Evolutionary conservation across 2,113 vertebrate genomes (phyloP), one percentile per base, ranked within the genome.

Genomic region (Campylomormyrus numenius): DNA sequence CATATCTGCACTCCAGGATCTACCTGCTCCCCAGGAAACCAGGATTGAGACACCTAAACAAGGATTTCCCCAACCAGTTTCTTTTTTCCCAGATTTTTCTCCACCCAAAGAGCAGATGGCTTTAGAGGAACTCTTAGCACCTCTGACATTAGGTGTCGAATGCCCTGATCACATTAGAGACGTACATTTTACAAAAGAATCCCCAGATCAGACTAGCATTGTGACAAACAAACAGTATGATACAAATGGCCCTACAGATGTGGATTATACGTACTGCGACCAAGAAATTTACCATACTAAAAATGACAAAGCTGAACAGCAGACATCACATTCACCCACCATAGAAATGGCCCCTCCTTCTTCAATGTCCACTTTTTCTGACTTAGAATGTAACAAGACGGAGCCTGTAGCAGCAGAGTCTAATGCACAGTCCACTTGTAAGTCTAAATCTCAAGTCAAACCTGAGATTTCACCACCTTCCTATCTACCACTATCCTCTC

Each of bases 161-260:
- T 98, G 97, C 2, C 97, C 98, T 49, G 97, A 98, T 91, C 97
- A 98, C 88, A 99, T 98, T 74, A 96, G 98, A 92, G 96, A 97
- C 17, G 95, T 97, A 93, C 97, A 98, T 91, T 98, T 99, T 0
- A 98, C 97, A 45, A 97, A 97, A 88, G 97, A 99, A 86, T 99
- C 98, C 89, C 97, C 98, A 92, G 97, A 99, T 35, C 97, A 97
- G 83, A 96, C 95, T 80, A 92, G 94, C n/a, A 10, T 92, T 89
- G 95, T 95, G 90, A 91, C 93, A 3, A 27, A 92, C 88, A 95
- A 96, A 35, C 96, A 95, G 91, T 96, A 97, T 91, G 96, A 97
- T 35, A 97, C 98, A 94, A 98, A 99, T 52, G 98, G 98, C 62
- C 98, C 97, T 0, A 99, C 97, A 0, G 98, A 99, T 94, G 96